Evolutionary conservation across 2,888 invertebrate genomes (phyloP), one percentile per base, ranked within the genome.

Genomic region (Melikaiella ostensackeni): DNA sequence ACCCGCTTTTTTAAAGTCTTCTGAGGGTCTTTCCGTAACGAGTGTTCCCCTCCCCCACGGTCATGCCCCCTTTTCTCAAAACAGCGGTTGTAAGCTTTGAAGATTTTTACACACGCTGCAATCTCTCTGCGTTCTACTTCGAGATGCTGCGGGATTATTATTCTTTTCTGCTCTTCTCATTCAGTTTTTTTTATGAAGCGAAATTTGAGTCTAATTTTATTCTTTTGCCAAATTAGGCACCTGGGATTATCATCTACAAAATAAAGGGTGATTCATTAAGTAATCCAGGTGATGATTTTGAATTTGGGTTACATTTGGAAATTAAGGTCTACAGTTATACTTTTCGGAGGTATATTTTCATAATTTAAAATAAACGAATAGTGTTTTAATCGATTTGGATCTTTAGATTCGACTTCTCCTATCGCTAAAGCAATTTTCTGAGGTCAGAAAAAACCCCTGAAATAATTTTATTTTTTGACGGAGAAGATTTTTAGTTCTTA

Each of bases 61-160:
- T 66, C 42, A 27, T 66, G 66, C 46, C 42, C 66, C 46, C 66
- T 66, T 66, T 66, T 66, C 27, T 66, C 46, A 21, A 66, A 30
- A 46, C 27, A 9, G 66, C 66, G 66, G 66, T 66, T 66, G 46
- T 66, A 66, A 66, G 64, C 64, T 66, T 66, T 66, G 66, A 64
- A 64, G 64, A 64, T 42, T 64, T 16, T 38, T 42, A 64, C 30
- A 62, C 33, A 62, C 59, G 27, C 24, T 59, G 59, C 16, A 64
- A 38, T 64, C 16, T 64, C 64, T 38, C 38, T 42, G 66, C 46
- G 66, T 66, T 66, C 46, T 66, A 66, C 46, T 66, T 35, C 11
- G 46, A 46, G 66, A 66, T 66, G 66, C 66, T 66, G 66, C 66
- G 66, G 46, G 66, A 66, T 46, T 66, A 66, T 66, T 66, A 55